phyloP scores from a whole-genome alignment of 2,113 vertebrate genomes.

The Catagonus wagneri region DNA sequence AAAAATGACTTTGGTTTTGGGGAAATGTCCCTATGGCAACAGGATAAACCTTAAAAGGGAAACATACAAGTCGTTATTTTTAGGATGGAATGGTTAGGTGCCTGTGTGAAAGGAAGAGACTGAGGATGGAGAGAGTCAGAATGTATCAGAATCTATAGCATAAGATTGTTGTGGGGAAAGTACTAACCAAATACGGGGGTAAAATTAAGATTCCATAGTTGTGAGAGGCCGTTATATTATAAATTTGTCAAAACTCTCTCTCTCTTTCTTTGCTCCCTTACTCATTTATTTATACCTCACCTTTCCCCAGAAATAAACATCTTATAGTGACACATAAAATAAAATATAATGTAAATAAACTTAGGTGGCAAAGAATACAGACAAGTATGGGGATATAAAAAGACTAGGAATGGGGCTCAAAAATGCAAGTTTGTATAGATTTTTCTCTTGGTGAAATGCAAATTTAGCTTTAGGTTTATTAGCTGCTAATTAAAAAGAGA shows the following conservation, averaged over 20 bases:
- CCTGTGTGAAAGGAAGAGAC: background rate
- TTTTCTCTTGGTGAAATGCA: constrained; percentile 25
- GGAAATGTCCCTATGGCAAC: background rate
- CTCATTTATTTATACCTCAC: background rate
- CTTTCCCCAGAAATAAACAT: background rate
- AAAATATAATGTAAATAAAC: constrained; percentile 19
- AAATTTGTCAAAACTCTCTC: background rate
- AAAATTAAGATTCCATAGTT: background rate
- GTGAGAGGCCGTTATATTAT: background rate
- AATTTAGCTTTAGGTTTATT: background rate
- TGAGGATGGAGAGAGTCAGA: background rate
- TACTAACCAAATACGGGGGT: background rate
- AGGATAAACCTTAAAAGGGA: constrained; percentile 43
- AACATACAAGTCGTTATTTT: constrained; percentile 18
- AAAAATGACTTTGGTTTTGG: too few species aligned
- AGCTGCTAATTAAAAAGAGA: background rate
- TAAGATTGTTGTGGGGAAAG: constrained; percentile 27
- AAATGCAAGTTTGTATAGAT: background rate
- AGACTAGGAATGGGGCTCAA: background rate
- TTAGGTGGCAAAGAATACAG: background rate
- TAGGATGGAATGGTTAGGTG: background rate
- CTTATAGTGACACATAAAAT: background rate
- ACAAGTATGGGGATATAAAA: background rate
- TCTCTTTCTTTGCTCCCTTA: background rate
- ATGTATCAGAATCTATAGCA: constrained; percentile 10